phyloP scores from a whole-genome alignment of 2,797 vertebrate genomes.

The Orientallactaga sibirica region DNA sequence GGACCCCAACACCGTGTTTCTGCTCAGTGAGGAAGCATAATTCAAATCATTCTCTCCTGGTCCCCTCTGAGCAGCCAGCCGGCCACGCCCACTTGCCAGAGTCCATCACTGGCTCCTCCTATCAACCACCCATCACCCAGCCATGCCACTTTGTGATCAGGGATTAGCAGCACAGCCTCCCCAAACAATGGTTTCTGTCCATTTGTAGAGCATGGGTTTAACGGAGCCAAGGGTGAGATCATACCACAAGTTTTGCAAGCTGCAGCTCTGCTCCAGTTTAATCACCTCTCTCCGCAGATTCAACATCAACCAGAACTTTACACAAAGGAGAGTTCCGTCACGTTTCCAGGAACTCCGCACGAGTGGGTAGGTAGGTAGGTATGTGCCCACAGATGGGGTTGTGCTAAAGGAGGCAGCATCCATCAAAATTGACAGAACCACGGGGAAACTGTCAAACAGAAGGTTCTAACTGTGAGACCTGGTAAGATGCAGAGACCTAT shows the following conservation, averaged over 20 bases:
- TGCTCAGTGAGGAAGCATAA: neutral
- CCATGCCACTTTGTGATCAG: neutral
- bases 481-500: neutral
- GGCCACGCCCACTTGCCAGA: neutral
- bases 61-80: neutral
- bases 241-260: conserved; percentile 47
- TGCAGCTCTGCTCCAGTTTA: conserved; percentile 28
- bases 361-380: neutral
- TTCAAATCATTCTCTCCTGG: neutral
- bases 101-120: neutral
- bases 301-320: conserved; percentile 43
- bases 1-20: no score
- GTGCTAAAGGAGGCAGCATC: conserved; percentile 19
- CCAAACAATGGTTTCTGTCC: neutral
- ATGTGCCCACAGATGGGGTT: neutral
- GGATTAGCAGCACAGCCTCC: neutral
- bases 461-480: neutral
- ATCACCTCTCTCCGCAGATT: conserved; percentile 59
- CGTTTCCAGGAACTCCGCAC: neutral
- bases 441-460: conserved; percentile 43
- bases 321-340: conserved; percentile 54
- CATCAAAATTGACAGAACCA: conserved; percentile 36
- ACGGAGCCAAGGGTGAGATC: conserved; percentile 57
- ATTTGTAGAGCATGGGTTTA: conserved; percentile 22
- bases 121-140: neutral